phyloP scores from a whole-genome alignment of 1,140 invertebrate genomes.

The Calliopsis andreniformis region DNA sequence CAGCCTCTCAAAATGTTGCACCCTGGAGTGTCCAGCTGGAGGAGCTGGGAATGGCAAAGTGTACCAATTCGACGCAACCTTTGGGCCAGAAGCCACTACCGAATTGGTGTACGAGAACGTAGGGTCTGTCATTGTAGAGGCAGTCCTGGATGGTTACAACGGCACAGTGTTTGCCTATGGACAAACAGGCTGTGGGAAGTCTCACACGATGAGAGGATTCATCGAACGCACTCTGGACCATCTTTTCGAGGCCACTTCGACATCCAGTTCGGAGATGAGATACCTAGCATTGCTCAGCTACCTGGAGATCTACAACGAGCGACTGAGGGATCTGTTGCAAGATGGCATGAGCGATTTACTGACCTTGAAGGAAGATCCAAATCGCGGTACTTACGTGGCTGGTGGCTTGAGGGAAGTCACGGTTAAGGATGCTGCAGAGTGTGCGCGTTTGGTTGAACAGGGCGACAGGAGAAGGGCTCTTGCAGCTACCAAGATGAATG shows the following conservation, averaged over 20 bases:
- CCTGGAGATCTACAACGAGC: conserved; percentile 97
- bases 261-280: conserved; percentile 88
- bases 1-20: conserved; percentile 87
- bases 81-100: conserved; percentile 71
- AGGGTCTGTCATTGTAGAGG: conserved; percentile 82
- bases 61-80: conserved; percentile 79
- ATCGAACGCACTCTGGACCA: conserved; percentile 95
- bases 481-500: conserved; percentile 93
- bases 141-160: conserved; percentile 93
- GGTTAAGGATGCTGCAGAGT: conserved; percentile 89
- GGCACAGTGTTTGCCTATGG: conserved; percentile 94
- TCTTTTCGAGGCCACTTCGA: conserved; percentile 94
- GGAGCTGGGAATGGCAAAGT: conserved; percentile 69
- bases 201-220: conserved; percentile 91
- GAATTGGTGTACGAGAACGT: conserved; percentile 78
- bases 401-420: conserved; percentile 87
- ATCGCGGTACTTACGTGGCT: conserved; percentile 75
- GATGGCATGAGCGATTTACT: conserved; percentile 76
- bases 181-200: conserved; percentile 93
- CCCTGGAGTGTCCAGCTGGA: conserved; percentile 84
- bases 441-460: conserved; percentile 87
- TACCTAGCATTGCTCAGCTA: conserved; percentile 95
- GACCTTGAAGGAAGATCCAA: conserved; percentile 76
- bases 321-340: conserved; percentile 90
- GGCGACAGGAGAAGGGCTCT: conserved; percentile 89